A percentile compares a stretch with the other conserved stretches of the same genome.
Conservation (phyloP, 1,140 invertebrate genomes). For the Dinoponera quadriceps region DNA sequence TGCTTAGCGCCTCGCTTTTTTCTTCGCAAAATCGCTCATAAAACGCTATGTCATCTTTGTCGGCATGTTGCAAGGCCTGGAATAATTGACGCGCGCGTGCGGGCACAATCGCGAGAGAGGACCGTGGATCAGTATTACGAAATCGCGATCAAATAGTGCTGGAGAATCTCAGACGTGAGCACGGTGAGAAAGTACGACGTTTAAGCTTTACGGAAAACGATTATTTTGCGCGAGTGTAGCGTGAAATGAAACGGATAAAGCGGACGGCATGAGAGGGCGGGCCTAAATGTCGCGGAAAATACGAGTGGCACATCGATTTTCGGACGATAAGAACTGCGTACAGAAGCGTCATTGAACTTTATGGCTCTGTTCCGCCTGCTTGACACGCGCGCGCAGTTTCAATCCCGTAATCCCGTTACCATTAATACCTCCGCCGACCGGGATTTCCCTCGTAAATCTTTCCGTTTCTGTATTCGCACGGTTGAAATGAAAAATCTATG, state of each 20-base stretch:
- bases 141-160: slow-evolving; percentile 30
- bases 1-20: slow-evolving; percentile 20
- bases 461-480: not conserved
- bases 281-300: slow-evolving; percentile 13
- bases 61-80: slow-evolving; percentile 26
- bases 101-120: slow-evolving; percentile 28
- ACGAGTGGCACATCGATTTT: slow-evolving; percentile 39
- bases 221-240: not conserved
- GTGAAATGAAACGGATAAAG: slow-evolving; percentile 32
- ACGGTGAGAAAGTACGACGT: slow-evolving; percentile 34
- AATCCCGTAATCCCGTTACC: slow-evolving; percentile 39
- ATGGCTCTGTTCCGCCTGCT: not conserved
- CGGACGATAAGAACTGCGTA: slow-evolving; percentile 8
- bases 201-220: not conserved
- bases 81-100: slow-evolving; percentile 29
- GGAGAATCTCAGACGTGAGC: slow-evolving; percentile 22
- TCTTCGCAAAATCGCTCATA: not conserved
- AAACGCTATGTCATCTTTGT: slow-evolving; percentile 24
- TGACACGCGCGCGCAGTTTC: slow-evolving; percentile 6
- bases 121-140: slow-evolving; percentile 11
- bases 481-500: slow-evolving; percentile 19
- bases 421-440: not conserved
- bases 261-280: not conserved
- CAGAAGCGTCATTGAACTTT: not conserved
- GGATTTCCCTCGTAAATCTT: slow-evolving; percentile 41